Percentiles rank a stretch among this genome's conserved stretches.
phyloP scores from a whole-genome alignment of 2,888 invertebrate species.

The Cheilosia grossa region DNA sequence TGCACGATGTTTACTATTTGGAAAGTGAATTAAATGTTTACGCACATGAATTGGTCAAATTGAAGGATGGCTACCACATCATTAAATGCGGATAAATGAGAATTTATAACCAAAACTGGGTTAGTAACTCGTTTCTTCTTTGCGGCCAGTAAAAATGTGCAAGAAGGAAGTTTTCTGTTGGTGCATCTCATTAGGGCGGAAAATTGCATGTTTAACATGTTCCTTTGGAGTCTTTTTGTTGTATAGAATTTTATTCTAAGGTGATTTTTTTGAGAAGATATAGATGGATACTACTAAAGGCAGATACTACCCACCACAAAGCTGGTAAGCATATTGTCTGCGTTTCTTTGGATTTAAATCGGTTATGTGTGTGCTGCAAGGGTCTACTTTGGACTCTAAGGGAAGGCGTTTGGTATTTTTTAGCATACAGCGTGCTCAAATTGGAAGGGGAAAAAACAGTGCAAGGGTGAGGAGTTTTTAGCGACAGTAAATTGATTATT shows the following conservation, averaged over 20 bases:
- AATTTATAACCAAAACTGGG: slow-evolving; percentile 29
- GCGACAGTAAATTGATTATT: too few relatives aligned
- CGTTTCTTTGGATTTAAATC: too few relatives aligned
- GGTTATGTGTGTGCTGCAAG: too few relatives aligned
- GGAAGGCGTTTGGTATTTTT: too few relatives aligned
- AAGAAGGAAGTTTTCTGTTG: background rate
- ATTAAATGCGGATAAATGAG: slow-evolving; percentile 49
- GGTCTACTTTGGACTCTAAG: too few relatives aligned
- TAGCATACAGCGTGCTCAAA: too few relatives aligned
- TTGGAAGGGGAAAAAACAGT: too few relatives aligned
- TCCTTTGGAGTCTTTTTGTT: background rate
- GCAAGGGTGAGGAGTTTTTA: too few relatives aligned
- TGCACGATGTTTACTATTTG: slow-evolving; percentile 12
- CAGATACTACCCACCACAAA: too few relatives aligned
- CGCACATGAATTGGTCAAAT: slow-evolving; percentile 64
- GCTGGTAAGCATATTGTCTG: too few relatives aligned
- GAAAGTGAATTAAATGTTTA: slow-evolving; percentile 47
- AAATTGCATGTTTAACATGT: slow-evolving; percentile 22
- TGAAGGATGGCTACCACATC: slow-evolving; percentile 36
- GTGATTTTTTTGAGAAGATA: too few relatives aligned
- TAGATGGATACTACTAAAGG: too few relatives aligned
- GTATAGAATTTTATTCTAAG: background rate
- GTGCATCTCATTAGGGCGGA: slow-evolving; percentile 57
- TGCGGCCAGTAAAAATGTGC: background rate
- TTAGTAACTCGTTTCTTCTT: slow-evolving; percentile 16